phyloP scores from a whole-genome alignment of 2,797 vertebrate species.

The Semotilus atromaculatus region DNA sequence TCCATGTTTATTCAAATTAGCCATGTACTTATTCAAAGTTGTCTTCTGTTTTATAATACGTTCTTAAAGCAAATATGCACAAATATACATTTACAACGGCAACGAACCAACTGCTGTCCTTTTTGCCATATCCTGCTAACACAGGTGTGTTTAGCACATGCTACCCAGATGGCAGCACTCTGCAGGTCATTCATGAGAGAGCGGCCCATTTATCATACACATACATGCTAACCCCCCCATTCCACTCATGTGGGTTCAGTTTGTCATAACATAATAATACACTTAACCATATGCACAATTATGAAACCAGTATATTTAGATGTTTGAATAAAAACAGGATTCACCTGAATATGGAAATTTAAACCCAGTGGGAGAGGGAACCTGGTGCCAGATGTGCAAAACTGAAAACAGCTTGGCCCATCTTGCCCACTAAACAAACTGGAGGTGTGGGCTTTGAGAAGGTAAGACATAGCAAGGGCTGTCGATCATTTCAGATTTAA shows the following conservation, averaged over 20 bases:
- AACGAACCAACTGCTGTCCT: constrained; percentile 4
- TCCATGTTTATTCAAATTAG: not conserved
- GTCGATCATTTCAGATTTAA: not conserved
- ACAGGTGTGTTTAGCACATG: constrained; percentile 40
- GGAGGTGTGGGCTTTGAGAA: constrained; percentile 33
- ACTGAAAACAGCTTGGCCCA: constrained; percentile 53
- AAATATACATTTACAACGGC: not conserved
- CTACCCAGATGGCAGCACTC: constrained; percentile 48
- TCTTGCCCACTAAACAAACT: constrained; percentile 53
- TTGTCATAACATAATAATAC: not conserved
- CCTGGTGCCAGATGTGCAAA: constrained; percentile 51
- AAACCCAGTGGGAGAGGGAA: constrained; percentile 28
- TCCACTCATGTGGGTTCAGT: not conserved
- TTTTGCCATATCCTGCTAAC: not conserved
- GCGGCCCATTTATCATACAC: constrained; percentile 29
- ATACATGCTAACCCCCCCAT: not conserved
- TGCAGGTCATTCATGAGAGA: constrained; percentile 29
- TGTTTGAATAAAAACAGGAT: not conserved
- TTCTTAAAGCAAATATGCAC: not conserved
- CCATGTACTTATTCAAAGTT: not conserved
- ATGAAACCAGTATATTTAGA: not conserved
- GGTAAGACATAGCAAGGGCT: not conserved
- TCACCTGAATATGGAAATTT: not conserved
- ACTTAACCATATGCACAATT: constrained; percentile 5
- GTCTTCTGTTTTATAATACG: not conserved